Evolutionary conservation across 2,888 invertebrate species (phyloP).

Genomic region (Villa cingulata): DNA sequence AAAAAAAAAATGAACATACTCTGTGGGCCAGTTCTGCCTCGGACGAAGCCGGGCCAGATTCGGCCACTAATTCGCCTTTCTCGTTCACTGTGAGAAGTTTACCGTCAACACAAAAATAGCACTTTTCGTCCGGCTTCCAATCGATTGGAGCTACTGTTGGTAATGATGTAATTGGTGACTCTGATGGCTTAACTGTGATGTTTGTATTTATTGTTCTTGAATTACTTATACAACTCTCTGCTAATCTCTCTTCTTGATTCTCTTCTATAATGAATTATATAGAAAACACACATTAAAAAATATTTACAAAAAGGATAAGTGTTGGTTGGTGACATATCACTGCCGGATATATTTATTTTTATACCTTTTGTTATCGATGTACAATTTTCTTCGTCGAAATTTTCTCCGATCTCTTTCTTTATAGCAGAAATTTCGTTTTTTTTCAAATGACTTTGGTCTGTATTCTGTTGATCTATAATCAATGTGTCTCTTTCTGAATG

Average conservation of each 20-base stretch:
- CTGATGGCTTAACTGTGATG: constrained; percentile 6
- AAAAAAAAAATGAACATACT: constrained; percentile 16
- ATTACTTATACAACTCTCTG: not conserved
- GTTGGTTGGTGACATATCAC: no score
- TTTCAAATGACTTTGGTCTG: constrained; percentile 13
- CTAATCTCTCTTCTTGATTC: not conserved
- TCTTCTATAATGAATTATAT: no score
- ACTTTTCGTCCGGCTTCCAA: constrained; percentile 74
- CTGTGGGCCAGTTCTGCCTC: constrained; percentile 28
- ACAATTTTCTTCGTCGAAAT: constrained; percentile 6
- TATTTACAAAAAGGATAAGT: no score
- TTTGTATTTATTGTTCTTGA: not conserved
- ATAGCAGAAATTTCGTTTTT: constrained; percentile 13
- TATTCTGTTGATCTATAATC: constrained; percentile 8
- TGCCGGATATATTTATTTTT: no score
- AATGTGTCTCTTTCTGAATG: constrained; percentile 8
- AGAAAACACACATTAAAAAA: no score
- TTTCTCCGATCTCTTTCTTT: constrained; percentile 15
- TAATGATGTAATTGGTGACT: constrained; percentile 20
- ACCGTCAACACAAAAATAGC: constrained; percentile 70
- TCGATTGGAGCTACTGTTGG: constrained; percentile 40
- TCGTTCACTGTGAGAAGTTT: constrained; percentile 44
- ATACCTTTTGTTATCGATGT: constrained; percentile 3
- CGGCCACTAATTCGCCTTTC: constrained; percentile 36
- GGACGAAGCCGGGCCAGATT: constrained; percentile 30